Evolutionary conservation across 2,113 vertebrate species (phyloP).

Genomic region (Gila orcuttii): DNA sequence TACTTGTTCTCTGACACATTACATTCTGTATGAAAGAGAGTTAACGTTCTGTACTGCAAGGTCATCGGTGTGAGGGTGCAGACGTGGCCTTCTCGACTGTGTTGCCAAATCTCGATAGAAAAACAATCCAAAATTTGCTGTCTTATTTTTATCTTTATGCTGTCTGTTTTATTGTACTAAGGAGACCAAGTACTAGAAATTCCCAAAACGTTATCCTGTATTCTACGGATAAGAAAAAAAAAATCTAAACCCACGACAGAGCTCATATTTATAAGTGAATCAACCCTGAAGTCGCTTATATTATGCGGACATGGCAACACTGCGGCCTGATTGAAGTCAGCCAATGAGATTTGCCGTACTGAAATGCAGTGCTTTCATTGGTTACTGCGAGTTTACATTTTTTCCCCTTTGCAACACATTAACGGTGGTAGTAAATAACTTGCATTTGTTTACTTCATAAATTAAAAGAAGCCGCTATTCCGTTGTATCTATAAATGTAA

Average conservation of each 20-base stretch:
- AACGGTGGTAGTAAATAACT: neutral
- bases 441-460: neutral
- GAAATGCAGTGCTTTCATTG: neutral
- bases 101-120: slow-evolving; percentile 9
- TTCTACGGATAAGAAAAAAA: neutral
- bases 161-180: neutral
- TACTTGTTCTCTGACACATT: neutral
- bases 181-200: neutral
- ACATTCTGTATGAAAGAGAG: neutral
- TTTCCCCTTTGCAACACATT: neutral
- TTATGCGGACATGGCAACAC: slow-evolving; percentile 4
- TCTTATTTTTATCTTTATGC: neutral
- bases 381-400: neutral
- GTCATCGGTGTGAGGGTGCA: neutral
- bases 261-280: neutral
- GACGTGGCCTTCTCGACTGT: neutral
- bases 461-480: neutral
- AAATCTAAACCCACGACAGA: neutral
- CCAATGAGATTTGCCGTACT: neutral
- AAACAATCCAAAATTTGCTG: neutral
- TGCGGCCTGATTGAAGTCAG: neutral
- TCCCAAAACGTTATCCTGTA: neutral
- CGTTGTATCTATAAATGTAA: neutral
- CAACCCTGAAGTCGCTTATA: neutral
- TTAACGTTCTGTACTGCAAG: neutral